Base-by-base conservation (phyloP, 2,113 vertebrate genomes). In the Microtus oregoni region DNA sequence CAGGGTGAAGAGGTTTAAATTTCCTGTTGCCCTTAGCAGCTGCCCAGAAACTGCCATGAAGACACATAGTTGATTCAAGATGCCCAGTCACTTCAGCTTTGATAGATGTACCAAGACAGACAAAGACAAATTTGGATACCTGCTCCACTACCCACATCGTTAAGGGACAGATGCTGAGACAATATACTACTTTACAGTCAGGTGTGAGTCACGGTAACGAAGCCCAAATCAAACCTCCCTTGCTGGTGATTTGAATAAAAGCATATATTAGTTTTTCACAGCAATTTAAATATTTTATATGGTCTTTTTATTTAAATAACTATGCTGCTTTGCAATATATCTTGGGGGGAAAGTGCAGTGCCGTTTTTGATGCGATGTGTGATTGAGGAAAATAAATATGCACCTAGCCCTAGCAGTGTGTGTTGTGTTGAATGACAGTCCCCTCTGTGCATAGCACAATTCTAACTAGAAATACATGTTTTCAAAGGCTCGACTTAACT, bases 51-150 rank as follows among this genome's bases (percentile, higher is more conserved):
- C 63, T 73, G 75, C 92, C 2, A 2, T n/a, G 92, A 92, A 47
- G 97, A 96, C 94, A 86, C 91, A 58, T 26, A 89, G 96, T 96
- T 72, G 96, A 96, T 96, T 92, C 92, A 97, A 70, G 95, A 95
- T 0, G 0, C 35, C 58, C 35, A 1, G 86, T 85, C 44, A 65
- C 87, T 67, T 94, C 38, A 88, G 86, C 89, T 94, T 94, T 97
- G 86, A 89, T 68, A 14, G 77, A 32, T 30, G 17, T 50, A 26
- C 6, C 10, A 13, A 76, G 11, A 44, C 8, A 20, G 38, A 22
- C 26, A 76, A 52, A 22, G 32, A 10, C 15, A 28, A 88, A 22
- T 83, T 92, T 91, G 95, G 94, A 85, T 50, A 47, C 94, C 76
- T 90, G 96, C 95, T 96, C 86, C 78, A 78, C 86, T 96, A 82